Percentiles rank a stretch among this genome's conserved stretches.
These are phyloP conservation scores for Myopa testacea DNA, from an alignment of 2,888 invertebrate genomes.

Conservation along the genomic window DNA sequence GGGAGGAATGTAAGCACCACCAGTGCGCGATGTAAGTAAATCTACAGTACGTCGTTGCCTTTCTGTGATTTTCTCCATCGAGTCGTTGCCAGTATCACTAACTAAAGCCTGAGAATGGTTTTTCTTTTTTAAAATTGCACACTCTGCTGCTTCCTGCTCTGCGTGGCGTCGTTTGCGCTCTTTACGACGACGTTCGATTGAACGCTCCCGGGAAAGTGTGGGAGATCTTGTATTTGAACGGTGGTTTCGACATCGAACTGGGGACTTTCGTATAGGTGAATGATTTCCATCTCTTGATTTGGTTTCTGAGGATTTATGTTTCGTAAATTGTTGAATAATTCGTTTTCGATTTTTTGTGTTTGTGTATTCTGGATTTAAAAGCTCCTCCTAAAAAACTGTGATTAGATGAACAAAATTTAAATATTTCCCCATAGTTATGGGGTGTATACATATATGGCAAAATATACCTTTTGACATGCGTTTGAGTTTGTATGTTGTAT, in stretches of 20 bases:
- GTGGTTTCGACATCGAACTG: neutral
- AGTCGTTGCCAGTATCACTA: constrained; percentile 52
- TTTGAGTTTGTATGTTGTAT: too few species aligned
- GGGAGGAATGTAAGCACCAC: constrained; percentile 98
- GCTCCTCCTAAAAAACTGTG: too few species aligned
- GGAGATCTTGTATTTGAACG: constrained; percentile 22
- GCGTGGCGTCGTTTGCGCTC: constrained; percentile 60
- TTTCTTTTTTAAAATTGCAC: constrained; percentile 37
- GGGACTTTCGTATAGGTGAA: too few species aligned
- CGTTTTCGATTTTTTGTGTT: too few species aligned
- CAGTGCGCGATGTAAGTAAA: constrained; percentile 84
- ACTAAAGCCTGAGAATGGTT: neutral
- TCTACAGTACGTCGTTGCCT: constrained; percentile 71
- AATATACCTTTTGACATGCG: too few species aligned
- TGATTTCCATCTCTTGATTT: too few species aligned
- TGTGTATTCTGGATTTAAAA: too few species aligned
- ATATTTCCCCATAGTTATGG: too few species aligned
- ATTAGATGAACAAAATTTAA: too few species aligned
- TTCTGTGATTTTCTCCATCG: constrained; percentile 62
- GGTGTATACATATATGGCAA: too few species aligned
- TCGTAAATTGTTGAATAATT: too few species aligned
- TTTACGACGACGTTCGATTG: constrained; percentile 57
- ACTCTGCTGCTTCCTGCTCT: constrained; percentile 53
- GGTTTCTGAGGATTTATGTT: too few species aligned
- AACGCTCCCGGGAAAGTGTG: constrained; percentile 44